Conservation (phyloP, 1,140 invertebrate genomes). For the Drosophila insularis region DNA sequence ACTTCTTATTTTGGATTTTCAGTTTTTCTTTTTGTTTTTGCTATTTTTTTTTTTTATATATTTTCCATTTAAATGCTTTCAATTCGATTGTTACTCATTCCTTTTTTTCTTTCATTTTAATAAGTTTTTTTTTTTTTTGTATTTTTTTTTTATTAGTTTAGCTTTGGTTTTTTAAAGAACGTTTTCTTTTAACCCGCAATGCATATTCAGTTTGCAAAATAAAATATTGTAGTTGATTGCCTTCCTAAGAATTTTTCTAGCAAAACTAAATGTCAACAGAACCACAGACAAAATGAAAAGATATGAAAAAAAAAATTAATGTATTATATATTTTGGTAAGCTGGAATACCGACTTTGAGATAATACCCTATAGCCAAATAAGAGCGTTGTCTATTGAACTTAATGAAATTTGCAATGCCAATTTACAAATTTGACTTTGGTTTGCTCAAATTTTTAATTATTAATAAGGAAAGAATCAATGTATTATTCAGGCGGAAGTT, state of each 20-base stretch:
- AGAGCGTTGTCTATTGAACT: not conserved
- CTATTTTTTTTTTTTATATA: slow-evolving; percentile 49
- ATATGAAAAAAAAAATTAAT: not conserved
- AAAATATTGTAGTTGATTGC: slow-evolving; percentile 28
- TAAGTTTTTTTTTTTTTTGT: slow-evolving; percentile 32
- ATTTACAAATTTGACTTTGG: too few relatives aligned
- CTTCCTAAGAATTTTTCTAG: slow-evolving; percentile 36
- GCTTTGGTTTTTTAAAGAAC: slow-evolving; percentile 26
- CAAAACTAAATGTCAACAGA: slow-evolving; percentile 47
- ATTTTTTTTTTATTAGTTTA: slow-evolving; percentile 21
- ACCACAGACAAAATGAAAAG: slow-evolving; percentile 15
- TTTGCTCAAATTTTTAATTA: not conserved
- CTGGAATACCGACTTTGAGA: not conserved
- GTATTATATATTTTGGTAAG: not conserved
- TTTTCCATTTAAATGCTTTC: slow-evolving; percentile 63
- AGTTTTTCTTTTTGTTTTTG: not conserved
- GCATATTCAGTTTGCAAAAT: slow-evolving; percentile 27
- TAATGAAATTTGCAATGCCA: too few relatives aligned
- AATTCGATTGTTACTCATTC: slow-evolving; percentile 60
- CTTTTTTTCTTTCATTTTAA: slow-evolving; percentile 24
- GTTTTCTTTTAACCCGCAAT: slow-evolving; percentile 36
- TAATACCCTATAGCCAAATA: not conserved
- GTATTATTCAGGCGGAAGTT: too few relatives aligned
- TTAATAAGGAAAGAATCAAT: not conserved
- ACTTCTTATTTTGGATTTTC: slow-evolving; percentile 43